Conservation (phyloP, 2,888 invertebrate species). For the Ichneumoninae sp. region DNA sequence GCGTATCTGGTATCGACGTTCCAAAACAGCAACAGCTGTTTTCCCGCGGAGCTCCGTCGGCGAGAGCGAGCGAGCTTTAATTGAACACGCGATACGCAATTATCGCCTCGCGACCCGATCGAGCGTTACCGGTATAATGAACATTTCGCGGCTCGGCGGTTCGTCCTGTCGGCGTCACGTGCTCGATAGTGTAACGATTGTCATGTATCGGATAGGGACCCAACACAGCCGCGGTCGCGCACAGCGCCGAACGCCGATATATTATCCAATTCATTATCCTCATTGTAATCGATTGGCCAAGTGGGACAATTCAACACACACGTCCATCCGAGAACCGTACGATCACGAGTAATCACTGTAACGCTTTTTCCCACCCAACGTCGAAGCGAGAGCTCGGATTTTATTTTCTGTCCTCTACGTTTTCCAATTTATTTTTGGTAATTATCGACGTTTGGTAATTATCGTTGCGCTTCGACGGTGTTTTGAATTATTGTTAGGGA, state of each 20-base stretch:
- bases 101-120: constrained; percentile 40
- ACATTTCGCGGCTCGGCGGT: constrained; percentile 37
- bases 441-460: no score
- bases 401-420: not conserved
- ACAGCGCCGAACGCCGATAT: constrained; percentile 4
- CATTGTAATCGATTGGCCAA: constrained; percentile 21
- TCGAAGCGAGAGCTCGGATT: not conserved
- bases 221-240: not conserved
- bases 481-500: no score
- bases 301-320: not conserved
- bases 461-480: no score
- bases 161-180: not conserved
- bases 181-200: not conserved
- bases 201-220: not conserved
- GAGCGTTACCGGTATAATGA: constrained; percentile 41
- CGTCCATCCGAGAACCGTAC: not conserved
- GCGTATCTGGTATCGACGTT: constrained; percentile 3
- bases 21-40: constrained; percentile 24
- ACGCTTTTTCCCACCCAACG: not conserved
- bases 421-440: not conserved
- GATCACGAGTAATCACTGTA: not conserved
- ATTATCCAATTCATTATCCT: constrained; percentile 33
- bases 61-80: constrained; percentile 30
- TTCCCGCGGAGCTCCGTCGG: not conserved
- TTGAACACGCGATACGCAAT: constrained; percentile 42